Percentiles rank a stretch among this genome's conserved stretches.
These are phyloP conservation scores for Sycophila texana DNA, from an alignment of 2,888 invertebrate species.

Conservation along the genomic window DNA sequence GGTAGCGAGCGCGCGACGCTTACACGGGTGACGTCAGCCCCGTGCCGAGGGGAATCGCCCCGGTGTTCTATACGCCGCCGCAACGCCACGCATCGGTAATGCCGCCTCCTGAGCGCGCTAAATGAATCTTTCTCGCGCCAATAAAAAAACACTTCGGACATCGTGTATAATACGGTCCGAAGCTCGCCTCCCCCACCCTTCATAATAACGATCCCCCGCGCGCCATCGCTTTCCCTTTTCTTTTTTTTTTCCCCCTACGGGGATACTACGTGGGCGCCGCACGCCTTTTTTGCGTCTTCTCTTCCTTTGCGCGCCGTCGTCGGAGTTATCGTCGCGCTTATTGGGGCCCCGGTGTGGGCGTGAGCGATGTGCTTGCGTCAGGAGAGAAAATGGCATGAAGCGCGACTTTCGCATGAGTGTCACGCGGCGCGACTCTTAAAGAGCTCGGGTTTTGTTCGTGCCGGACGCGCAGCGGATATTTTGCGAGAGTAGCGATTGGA, in stretches of 20 bases:
- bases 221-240: conserved; percentile 13
- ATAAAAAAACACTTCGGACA: conserved; percentile 50
- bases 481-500: conserved; percentile 18
- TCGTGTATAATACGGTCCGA: not conserved
- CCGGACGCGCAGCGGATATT: conserved; percentile 30
- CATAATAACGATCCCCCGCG: not conserved
- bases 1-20: conserved; percentile 40
- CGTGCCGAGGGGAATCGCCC: conserved; percentile 8
- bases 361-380: conserved; percentile 35
- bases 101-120: conserved; percentile 32
- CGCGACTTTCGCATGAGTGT: conserved; percentile 43
- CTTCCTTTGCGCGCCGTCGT: conserved; percentile 26
- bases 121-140: conserved; percentile 52
- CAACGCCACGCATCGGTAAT: conserved; percentile 8
- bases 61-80: not conserved
- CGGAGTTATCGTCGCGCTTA: conserved; percentile 37
- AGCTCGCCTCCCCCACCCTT: conserved; percentile 23
- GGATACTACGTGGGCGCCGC: not conserved
- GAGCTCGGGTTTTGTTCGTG: conserved; percentile 34
- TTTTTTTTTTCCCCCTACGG: not conserved
- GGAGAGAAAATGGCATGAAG: conserved; percentile 33
- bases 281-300: conserved; percentile 14
- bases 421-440: conserved; percentile 26
- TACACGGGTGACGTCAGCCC: conserved; percentile 58
- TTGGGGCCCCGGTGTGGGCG: not conserved